Evolutionary conservation across 2,888 invertebrate species (phyloP).

Genomic region (Drosophila vallismaia): DNA sequence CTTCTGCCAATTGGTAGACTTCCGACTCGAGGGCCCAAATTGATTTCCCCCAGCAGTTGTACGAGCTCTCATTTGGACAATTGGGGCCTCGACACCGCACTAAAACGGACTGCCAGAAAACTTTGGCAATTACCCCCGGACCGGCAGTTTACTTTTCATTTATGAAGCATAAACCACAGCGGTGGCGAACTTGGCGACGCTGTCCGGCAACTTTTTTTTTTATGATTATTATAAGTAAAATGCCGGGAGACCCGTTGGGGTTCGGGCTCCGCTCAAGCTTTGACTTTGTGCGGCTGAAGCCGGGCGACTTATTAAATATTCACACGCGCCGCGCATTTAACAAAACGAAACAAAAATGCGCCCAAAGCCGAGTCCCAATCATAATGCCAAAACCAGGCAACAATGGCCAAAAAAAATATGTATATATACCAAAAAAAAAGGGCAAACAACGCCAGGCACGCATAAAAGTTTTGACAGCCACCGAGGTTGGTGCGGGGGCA

Average conservation of each 20-base stretch:
- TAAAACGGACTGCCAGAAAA: slow-evolving; percentile 64
- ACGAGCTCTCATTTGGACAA: slow-evolving; percentile 41
- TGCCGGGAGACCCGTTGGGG: slow-evolving; percentile 35
- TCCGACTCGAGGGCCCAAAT: slow-evolving; percentile 57
- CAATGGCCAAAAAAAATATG: slow-evolving; percentile 31
- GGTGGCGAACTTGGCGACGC: slow-evolving; percentile 46
- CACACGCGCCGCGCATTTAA: slow-evolving; percentile 77
- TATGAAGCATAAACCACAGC: slow-evolving; percentile 63
- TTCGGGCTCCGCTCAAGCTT: slow-evolving; percentile 2
- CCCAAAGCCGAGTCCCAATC: slow-evolving; percentile 31
- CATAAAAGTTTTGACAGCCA: slow-evolving; percentile 74
- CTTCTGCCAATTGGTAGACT: slow-evolving; percentile 58
- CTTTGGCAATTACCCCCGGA: slow-evolving; percentile 73
- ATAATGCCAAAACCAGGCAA: slow-evolving; percentile 56
- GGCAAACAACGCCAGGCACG: slow-evolving; percentile 67
- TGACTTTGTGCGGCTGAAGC: slow-evolving; percentile 28
- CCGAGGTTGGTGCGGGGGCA: slow-evolving; percentile 16
- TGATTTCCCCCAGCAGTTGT: slow-evolving; percentile 71
- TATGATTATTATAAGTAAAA: slow-evolving; percentile 77
- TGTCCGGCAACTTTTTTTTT: slow-evolving; percentile 66
- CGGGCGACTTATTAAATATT: slow-evolving; percentile 75
- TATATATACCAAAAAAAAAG: slow-evolving; percentile 41
- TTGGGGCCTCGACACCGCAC: slow-evolving; percentile 51
- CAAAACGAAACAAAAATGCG: slow-evolving; percentile 65
- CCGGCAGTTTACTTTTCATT: slow-evolving; percentile 69